Evolutionary conservation across 2,888 invertebrate genomes (phyloP).

Genomic region (Osmoderma eremita): DNA sequence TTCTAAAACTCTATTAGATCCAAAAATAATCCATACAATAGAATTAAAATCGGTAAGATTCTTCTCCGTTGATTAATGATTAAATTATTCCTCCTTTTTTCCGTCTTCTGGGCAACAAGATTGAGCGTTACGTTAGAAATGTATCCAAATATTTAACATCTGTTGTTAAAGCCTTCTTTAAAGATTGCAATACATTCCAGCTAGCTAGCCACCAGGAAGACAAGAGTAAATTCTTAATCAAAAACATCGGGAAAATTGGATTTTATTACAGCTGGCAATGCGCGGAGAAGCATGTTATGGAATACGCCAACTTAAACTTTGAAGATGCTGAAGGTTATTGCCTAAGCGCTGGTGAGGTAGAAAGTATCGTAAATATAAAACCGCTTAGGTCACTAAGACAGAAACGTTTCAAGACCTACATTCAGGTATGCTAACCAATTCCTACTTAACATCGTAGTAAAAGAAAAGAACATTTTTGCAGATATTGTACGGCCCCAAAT

Average conservation of each 20-base stretch:
- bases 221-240: constrained; percentile 55
- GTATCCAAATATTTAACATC: background rate
- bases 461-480: constrained; percentile 56
- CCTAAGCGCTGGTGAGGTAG: constrained; percentile 41
- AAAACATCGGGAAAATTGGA: constrained; percentile 58
- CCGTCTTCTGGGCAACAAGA: too few relatives aligned
- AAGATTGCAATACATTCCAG: constrained; percentile 52
- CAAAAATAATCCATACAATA: constrained; percentile 57
- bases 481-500: constrained; percentile 76
- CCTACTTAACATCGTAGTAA: background rate
- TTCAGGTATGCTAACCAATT: constrained; percentile 33
- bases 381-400: constrained; percentile 46
- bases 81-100: constrained; percentile 17
- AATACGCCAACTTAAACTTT: constrained; percentile 47
- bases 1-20: constrained; percentile 51
- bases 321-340: constrained; percentile 49
- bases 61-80: constrained; percentile 14
- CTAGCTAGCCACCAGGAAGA: constrained; percentile 53
- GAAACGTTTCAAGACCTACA: constrained; percentile 43
- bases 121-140: too few relatives aligned
- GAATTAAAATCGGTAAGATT: constrained; percentile 62
- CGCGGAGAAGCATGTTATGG: constrained; percentile 50
- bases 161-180: constrained; percentile 22
- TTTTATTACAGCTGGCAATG: constrained; percentile 60
- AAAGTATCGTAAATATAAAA: constrained; percentile 35